A percentile compares a stretch with the other conserved stretches of the same genome.
Conservation (phyloP, 1,140 invertebrate genomes). For the Drosophila malerkotliana region DNA sequence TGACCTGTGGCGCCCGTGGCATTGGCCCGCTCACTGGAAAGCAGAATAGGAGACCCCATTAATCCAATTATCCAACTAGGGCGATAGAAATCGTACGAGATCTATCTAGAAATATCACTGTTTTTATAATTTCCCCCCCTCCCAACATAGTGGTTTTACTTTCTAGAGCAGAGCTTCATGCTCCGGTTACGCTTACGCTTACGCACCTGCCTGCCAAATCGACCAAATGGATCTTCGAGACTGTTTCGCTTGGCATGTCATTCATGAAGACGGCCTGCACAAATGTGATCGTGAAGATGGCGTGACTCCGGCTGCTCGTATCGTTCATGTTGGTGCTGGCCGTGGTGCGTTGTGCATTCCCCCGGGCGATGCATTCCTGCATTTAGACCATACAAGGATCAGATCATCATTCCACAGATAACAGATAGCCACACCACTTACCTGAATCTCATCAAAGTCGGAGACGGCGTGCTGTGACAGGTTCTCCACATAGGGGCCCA, state of each 20-base stretch:
- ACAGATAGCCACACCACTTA: constrained; percentile 57
- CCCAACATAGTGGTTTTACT: constrained; percentile 21
- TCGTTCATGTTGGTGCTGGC: constrained; percentile 94
- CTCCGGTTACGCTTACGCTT: constrained; percentile 46
- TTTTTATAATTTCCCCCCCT: not conserved
- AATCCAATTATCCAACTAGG: not conserved
- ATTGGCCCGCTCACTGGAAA: constrained; percentile 92
- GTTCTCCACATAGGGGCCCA: constrained; percentile 97
- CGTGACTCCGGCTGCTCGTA: constrained; percentile 96
- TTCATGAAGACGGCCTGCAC: constrained; percentile 92
- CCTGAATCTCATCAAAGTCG: constrained; percentile 93
- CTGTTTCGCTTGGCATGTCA: constrained; percentile 93
- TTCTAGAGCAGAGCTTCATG: constrained; percentile 55
- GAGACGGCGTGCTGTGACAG: constrained; percentile 93
- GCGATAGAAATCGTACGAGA: not conserved
- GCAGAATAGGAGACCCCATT: not conserved
- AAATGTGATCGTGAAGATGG: constrained; percentile 97
- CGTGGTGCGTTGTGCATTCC: constrained; percentile 91
- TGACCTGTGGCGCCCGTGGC: constrained; percentile 94
- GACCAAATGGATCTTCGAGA: constrained; percentile 94
- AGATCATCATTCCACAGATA: not conserved
- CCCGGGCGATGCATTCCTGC: constrained; percentile 90
- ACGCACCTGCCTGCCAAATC: constrained; percentile 92
- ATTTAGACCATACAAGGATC: not conserved
- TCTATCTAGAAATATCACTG: not conserved